phyloP scores from a whole-genome alignment of 2,113 vertebrate species.

The Heptranchias perlo region DNA sequence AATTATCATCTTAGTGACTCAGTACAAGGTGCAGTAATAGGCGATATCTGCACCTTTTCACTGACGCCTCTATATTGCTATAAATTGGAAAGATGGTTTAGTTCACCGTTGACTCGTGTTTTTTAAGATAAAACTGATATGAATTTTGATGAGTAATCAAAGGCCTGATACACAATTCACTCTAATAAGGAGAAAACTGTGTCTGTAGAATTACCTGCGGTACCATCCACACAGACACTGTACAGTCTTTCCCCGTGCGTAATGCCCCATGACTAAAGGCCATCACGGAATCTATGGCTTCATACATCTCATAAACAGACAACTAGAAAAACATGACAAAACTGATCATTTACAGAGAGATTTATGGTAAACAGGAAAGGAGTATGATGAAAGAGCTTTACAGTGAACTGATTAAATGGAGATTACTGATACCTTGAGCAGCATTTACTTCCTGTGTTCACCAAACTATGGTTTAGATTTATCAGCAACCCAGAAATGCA shows the following conservation, averaged over 20 bases:
- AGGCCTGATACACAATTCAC: not conserved
- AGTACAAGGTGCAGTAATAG: not conserved
- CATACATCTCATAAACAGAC: not conserved
- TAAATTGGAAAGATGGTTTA: not conserved
- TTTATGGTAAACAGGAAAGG: conserved; percentile 8
- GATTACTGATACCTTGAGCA: not conserved
- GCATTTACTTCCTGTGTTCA: not conserved
- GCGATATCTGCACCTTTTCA: not conserved
- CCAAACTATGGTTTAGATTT: not conserved
- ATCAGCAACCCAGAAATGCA: not conserved
- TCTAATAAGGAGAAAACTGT: not conserved
- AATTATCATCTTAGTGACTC: not conserved
- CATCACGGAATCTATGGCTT: not conserved
- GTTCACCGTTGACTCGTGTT: not conserved
- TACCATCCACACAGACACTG: not conserved
- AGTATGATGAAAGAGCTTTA: not conserved
- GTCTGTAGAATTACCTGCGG: not conserved
- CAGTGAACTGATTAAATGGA: not conserved
- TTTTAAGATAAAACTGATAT: not conserved
- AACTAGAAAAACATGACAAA: not conserved
- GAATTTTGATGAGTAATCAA: not conserved
- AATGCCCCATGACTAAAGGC: not conserved
- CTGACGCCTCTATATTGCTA: too few relatives aligned
- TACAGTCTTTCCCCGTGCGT: not conserved
- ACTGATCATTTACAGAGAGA: too few relatives aligned